Conservation (phyloP, 2,113 vertebrate genomes). For the Eurystomus gularis region DNA sequence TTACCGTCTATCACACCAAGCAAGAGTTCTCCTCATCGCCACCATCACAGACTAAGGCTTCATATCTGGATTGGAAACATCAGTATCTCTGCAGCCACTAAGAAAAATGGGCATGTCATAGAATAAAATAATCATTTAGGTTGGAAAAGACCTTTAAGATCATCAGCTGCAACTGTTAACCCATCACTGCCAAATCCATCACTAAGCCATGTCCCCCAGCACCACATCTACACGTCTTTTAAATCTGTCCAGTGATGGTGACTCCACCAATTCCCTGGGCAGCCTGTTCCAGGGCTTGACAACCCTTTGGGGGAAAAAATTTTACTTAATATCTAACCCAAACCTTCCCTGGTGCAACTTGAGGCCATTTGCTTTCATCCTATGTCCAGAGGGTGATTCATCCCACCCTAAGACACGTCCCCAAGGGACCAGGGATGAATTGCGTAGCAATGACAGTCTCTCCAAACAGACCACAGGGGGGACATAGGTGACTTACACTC, state of each 20-base stretch:
- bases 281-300: neutral
- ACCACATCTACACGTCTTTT: neutral
- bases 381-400: neutral
- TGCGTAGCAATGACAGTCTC: rapidly evolving
- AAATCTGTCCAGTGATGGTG: neutral
- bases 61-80: neutral
- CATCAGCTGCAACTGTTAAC: rapidly evolving
- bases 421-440: neutral
- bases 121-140: neutral
- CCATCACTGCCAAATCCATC: neutral
- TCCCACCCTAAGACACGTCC: neutral
- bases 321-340: neutral
- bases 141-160: neutral
- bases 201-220: rapidly evolving
- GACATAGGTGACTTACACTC: neutral
- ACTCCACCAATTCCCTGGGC: neutral
- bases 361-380: neutral
- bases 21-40: neutral
- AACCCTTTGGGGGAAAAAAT: neutral
- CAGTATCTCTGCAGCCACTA: neutral
- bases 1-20: rapidly evolving
- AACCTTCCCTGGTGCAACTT: neutral
- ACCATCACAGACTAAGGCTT: neutral
- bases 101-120: rapidly evolving
- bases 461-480: neutral